Conservation (phyloP, 2,113 vertebrate species). For the Catharus bicknelli region DNA sequence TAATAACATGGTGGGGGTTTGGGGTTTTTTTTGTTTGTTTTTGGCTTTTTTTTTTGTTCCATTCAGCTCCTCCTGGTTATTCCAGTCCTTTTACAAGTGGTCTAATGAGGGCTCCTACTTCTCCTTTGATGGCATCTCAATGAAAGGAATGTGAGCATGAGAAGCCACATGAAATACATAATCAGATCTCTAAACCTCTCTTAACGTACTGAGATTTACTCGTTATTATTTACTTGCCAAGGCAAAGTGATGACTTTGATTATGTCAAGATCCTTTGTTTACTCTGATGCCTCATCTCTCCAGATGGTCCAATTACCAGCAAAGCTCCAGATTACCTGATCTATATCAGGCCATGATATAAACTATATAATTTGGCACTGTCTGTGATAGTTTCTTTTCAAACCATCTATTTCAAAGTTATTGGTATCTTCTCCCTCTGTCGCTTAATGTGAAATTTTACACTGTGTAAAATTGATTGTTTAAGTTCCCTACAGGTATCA, state of each 20-base stretch:
- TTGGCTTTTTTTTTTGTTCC: not conserved
- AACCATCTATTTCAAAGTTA: not conserved
- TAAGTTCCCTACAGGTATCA: not conserved
- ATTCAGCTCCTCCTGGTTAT: not conserved
- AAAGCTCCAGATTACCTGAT: not conserved
- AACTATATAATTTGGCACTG: not conserved
- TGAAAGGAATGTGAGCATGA: not conserved
- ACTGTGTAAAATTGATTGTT: not conserved
- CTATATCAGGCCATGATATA: not conserved
- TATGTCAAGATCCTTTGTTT: not conserved
- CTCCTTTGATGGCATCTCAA: not conserved
- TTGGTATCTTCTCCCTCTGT: not conserved
- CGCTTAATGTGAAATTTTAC: not conserved
- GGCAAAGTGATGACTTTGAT: not conserved
- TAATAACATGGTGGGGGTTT: not conserved
- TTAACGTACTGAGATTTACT: not conserved
- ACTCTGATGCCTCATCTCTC: not conserved
- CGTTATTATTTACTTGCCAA: not conserved
- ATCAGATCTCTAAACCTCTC: not conserved
- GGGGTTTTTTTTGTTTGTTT: too few species aligned
- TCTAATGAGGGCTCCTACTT: not conserved
- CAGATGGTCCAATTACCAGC: not conserved
- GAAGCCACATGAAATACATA: not conserved
- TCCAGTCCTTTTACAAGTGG: not conserved
- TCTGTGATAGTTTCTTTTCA: not conserved